Percentiles rank a stretch among this genome's conserved stretches.
Conservation (phyloP, 1,140 invertebrate species). For the Cotesia vestalis region DNA sequence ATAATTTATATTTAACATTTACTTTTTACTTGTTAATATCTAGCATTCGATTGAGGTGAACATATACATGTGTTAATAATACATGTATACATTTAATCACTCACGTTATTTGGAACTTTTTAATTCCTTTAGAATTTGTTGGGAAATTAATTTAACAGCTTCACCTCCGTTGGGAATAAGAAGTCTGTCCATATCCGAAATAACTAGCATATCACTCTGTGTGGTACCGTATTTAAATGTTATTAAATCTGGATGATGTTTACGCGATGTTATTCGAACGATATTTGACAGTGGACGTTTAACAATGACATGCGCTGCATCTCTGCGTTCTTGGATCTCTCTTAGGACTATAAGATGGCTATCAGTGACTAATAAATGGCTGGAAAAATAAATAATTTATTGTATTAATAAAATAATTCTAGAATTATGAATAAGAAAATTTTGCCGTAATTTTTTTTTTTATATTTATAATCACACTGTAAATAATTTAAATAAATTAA, state of each 20-base stretch:
- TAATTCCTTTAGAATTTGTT: constrained; percentile 72
- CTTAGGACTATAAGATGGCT: constrained; percentile 88
- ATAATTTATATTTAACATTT: background rate
- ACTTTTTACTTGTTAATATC: background rate
- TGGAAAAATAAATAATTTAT: constrained; percentile 54
- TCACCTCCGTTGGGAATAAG: constrained; percentile 90
- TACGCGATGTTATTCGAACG: constrained; percentile 95
- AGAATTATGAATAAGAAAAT: no score
- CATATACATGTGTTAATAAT: background rate
- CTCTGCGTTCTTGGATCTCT: constrained; percentile 78
- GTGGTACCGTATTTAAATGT: constrained; percentile 91
- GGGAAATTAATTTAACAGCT: constrained; percentile 84
- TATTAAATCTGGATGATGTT: constrained; percentile 91
- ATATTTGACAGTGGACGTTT: constrained; percentile 87
- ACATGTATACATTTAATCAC: constrained; percentile 21
- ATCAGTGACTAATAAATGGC: constrained; percentile 87
- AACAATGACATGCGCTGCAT: constrained; percentile 84
- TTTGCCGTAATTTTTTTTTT: no score
- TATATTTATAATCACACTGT: no score
- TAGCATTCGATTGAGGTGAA: background rate
- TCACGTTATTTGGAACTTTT: constrained; percentile 57
- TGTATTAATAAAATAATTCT: no score
- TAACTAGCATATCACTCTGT: constrained; percentile 76
- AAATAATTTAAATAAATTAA: no score
- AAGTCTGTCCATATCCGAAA: constrained; percentile 91